These are phyloP conservation scores for Achlya flavicornis DNA, from an alignment of 2,888 invertebrate species.

Conservation along the genomic window DNA sequence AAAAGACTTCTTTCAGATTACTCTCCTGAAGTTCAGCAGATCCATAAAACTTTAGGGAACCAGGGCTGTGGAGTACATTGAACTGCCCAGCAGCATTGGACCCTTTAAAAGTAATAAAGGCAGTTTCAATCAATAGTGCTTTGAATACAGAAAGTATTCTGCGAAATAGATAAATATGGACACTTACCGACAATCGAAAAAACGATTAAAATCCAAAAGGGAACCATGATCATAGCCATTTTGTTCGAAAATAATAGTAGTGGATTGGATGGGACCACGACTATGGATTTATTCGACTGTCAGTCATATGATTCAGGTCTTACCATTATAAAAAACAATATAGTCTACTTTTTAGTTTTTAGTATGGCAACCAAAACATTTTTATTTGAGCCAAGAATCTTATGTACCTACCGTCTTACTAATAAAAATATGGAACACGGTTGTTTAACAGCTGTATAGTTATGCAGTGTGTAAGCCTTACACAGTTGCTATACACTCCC, in stretches of 20 bases:
- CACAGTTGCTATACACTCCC: too few relatives aligned
- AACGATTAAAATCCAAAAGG: constrained; percentile 68
- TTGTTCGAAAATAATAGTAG: constrained; percentile 49
- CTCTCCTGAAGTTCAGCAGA: constrained; percentile 85
- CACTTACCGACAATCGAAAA: constrained; percentile 70
- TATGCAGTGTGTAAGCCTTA: too few relatives aligned
- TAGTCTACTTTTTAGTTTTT: background rate
- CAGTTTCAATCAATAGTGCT: background rate
- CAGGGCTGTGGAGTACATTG: constrained; percentile 86
- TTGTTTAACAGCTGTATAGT: too few relatives aligned
- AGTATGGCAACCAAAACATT: too few relatives aligned
- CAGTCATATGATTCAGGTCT: constrained; percentile 77
- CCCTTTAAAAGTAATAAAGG: constrained; percentile 53
- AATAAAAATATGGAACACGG: too few relatives aligned
- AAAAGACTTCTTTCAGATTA: constrained; percentile 87
- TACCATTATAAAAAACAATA: constrained; percentile 40
- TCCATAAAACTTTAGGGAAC: constrained; percentile 87
- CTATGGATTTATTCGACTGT: background rate
- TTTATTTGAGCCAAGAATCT: too few relatives aligned
- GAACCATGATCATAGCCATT: constrained; percentile 72
- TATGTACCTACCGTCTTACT: too few relatives aligned
- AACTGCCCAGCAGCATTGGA: constrained; percentile 87
- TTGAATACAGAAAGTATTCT: background rate
- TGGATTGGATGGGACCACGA: constrained; percentile 31
- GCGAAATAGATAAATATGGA: constrained; percentile 16